phyloP scores from a whole-genome alignment of 2,888 invertebrate genomes.

The Tuberolachnus salignus region DNA sequence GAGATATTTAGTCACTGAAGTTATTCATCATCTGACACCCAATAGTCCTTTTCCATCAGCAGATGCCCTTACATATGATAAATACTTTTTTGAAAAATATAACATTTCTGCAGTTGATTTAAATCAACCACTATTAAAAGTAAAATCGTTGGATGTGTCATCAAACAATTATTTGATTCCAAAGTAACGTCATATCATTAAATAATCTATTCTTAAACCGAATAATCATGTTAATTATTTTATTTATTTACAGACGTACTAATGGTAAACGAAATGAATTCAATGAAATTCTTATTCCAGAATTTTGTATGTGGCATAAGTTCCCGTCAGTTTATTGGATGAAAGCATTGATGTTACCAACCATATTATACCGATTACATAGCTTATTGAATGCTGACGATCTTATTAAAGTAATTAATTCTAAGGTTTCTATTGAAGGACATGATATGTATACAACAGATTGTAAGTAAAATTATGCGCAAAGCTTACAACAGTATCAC shows the following conservation, averaged over 20 bases:
- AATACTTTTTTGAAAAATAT: constrained; percentile 81
- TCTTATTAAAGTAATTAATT: constrained; percentile 68
- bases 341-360: constrained; percentile 83
- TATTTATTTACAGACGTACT: background rate
- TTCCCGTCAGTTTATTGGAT: constrained; percentile 82
- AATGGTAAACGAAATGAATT: constrained; percentile 40
- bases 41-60: constrained; percentile 71
- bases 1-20: constrained; percentile 73
- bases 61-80: constrained; percentile 69
- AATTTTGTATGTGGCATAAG: constrained; percentile 77
- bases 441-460: too few species aligned
- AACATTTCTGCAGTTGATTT: constrained; percentile 69
- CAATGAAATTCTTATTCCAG: constrained; percentile 79
- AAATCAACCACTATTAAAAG: constrained; percentile 80
- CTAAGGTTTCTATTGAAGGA: background rate
- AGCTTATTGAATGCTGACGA: constrained; percentile 77
- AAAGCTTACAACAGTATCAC: background rate
- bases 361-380: constrained; percentile 78
- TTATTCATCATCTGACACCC: constrained; percentile 72
- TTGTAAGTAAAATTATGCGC: too few species aligned
- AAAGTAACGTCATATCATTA: constrained; percentile 60
- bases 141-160: constrained; percentile 64
- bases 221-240: background rate
- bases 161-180: constrained; percentile 67
- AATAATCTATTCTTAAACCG: too few species aligned